Percentiles rank a stretch among this genome's conserved stretches.
Conservation (phyloP, 2,888 invertebrate genomes). For the Lithophane leautieri region DNA sequence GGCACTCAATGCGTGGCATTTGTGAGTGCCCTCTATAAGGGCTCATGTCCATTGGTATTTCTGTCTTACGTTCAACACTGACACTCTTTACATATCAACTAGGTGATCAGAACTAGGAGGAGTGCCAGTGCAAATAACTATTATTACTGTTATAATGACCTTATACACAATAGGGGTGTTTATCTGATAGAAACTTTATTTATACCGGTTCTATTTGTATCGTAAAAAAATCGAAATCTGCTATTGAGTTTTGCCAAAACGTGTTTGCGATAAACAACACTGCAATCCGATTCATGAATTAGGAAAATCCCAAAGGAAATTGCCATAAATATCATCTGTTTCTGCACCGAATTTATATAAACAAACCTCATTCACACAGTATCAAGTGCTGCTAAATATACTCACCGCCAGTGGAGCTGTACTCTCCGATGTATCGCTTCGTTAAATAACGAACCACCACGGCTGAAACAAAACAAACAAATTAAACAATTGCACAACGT, state of each 20-base stretch:
- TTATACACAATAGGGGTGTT: constrained; percentile 48
- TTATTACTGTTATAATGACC: constrained; percentile 61
- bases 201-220: constrained; percentile 25
- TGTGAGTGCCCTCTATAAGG: constrained; percentile 81
- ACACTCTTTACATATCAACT: constrained; percentile 71
- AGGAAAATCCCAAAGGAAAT: constrained; percentile 38
- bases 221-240: constrained; percentile 17
- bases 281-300: constrained; percentile 23
- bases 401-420: constrained; percentile 95
- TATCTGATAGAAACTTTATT: constrained; percentile 54
- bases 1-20: constrained; percentile 85
- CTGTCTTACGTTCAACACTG: constrained; percentile 72
- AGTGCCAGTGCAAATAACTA: constrained; percentile 61
- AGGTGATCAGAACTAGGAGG: constrained; percentile 63
- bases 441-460: constrained; percentile 94
- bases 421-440: constrained; percentile 94
- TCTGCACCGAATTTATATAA: constrained; percentile 35
- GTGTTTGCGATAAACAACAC: constrained; percentile 2
- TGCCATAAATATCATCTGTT: constrained; percentile 25
- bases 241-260: constrained; percentile 16
- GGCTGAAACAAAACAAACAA: constrained; percentile 91
- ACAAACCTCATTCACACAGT: constrained; percentile 52
- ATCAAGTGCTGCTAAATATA: constrained; percentile 61
- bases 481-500: constrained; percentile 55
- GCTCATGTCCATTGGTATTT: constrained; percentile 76